A percentile compares a stretch with the other conserved stretches of the same genome.
Evolutionary conservation across 2,888 invertebrate species (phyloP).

Genomic region (Orgyia antiqua): DNA sequence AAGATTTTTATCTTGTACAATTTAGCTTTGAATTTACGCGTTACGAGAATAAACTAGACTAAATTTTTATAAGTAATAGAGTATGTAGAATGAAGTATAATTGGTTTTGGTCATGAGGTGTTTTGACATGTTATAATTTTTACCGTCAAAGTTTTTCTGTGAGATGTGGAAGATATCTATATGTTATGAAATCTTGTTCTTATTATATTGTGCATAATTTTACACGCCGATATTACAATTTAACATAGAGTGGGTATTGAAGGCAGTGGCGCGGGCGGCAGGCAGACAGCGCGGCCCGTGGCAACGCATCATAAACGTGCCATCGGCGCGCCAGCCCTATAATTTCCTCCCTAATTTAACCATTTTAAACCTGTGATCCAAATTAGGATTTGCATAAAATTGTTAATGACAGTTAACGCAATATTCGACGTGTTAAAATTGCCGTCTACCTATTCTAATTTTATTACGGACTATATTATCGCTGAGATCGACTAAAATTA

Average conservation of each 20-base stretch:
- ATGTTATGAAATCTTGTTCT: no score
- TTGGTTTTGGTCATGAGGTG: no score
- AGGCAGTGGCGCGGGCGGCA: slow-evolving; percentile 19
- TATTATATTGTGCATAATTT: slow-evolving; percentile 33
- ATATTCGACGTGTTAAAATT: slow-evolving; percentile 63
- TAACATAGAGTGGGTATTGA: slow-evolving; percentile 20
- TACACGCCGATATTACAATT: slow-evolving; percentile 26
- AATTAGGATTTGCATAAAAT: slow-evolving; percentile 72
- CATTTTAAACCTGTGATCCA: slow-evolving; percentile 62
- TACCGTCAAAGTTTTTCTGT: no score
- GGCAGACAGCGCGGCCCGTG: slow-evolving; percentile 38
- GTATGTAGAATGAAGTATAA: no score
- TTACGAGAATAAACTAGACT: no score
- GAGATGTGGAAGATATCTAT: no score
- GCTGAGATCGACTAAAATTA: slow-evolving; percentile 41
- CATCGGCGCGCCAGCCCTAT: slow-evolving; percentile 60
- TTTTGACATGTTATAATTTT: no score
- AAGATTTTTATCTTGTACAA: no score
- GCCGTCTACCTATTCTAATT: slow-evolving; percentile 47
- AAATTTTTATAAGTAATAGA: no score
- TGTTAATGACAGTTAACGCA: slow-evolving; percentile 65
- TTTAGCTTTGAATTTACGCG: no score
- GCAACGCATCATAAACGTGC: slow-evolving; percentile 50
- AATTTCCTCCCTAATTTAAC: slow-evolving; percentile 65
- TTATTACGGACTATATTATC: slow-evolving; percentile 47